Evolutionary conservation across 2,888 invertebrate species (phyloP).

Genomic region (Andrena hattorfiana): DNA sequence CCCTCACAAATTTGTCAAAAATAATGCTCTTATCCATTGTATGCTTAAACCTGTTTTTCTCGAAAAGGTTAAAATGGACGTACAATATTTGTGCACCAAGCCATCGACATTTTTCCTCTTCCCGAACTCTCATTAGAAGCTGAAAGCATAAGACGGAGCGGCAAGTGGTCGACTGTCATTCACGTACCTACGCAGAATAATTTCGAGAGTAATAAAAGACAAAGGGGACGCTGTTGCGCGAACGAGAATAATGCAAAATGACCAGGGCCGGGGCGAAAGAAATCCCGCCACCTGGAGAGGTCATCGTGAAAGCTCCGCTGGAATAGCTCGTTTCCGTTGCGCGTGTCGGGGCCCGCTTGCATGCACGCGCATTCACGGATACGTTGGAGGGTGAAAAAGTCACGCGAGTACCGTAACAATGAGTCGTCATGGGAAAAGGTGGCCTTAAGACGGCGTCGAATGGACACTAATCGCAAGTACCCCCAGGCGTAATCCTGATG

Average conservation of each 20-base stretch:
- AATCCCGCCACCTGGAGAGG: constrained; percentile 42
- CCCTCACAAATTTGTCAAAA: no score
- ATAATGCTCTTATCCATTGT: no score
- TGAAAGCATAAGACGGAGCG: no score
- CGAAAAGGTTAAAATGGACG: no score
- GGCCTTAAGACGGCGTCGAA: constrained; percentile 61
- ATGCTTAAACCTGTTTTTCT: no score
- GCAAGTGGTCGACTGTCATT: no score
- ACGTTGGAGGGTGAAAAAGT: constrained; percentile 69
- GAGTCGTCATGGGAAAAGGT: constrained; percentile 73
- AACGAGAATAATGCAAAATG: background rate
- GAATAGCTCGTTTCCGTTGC: constrained; percentile 59
- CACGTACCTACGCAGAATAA: background rate
- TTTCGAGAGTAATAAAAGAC: background rate
- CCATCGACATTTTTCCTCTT: no score
- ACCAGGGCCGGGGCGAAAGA: constrained; percentile 9
- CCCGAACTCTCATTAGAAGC: no score
- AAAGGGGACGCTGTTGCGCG: background rate
- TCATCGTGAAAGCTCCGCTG: constrained; percentile 42
- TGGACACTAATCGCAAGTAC: constrained; percentile 64
- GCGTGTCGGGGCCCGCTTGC: constrained; percentile 39
- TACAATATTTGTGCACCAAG: no score
- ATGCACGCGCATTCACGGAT: constrained; percentile 45
- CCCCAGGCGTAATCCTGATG: constrained; percentile 67
- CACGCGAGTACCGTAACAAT: constrained; percentile 75